Evolutionary conservation across 2,797 vertebrate species (phyloP), one percentile per base, ranked within the genome.

Genomic region (Clamator glandarius): DNA sequence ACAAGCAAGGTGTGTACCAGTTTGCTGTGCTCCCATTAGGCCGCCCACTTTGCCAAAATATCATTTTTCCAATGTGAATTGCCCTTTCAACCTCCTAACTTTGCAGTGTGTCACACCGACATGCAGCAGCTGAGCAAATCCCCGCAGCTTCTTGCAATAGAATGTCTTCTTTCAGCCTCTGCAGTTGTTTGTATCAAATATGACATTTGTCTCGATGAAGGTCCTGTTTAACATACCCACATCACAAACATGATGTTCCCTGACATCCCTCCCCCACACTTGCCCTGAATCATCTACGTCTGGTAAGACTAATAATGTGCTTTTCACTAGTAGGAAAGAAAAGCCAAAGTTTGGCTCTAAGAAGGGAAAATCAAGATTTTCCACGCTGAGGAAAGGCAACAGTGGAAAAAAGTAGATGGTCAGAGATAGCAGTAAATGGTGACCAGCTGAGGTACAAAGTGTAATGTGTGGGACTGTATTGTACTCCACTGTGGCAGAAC

Each of bases 31-130:
- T 91, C 80, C 91, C 90, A 69, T 86, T 69, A 90, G 89, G 69
- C 93, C 77, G 3, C 93, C 91, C 80, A 95, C 93, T 88, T 58
- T 93, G 73, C 85, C 5, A 11, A 91, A 84, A 86, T 69, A 78
- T 44, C 55, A 73, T 58, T 76, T 63, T 93, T 59, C 58, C 15
- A 9, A 29, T 51, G 62, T 41, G 76, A 86, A 62, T 80, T 81
- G 89, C 70, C 92, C 66, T 85, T 75, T 92, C 91, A 89, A 90
- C 87, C 87, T 88, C 87, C 93, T 78, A 9, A 75, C 90, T 78
- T 33, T 15, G 66, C 79, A 41, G 79, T 36, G 67, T 83, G 89
- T 91, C 91, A 84, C 83, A 86, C 66, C 5, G 15, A 24, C 87
- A 82, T 0, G 11, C 86, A 88, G 87, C 76, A 59, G 63, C 70